Evolutionary conservation across 2,888 invertebrate genomes (phyloP), one percentile per base, ranked within the genome.

Genomic region (Lasius fuliginosus): DNA sequence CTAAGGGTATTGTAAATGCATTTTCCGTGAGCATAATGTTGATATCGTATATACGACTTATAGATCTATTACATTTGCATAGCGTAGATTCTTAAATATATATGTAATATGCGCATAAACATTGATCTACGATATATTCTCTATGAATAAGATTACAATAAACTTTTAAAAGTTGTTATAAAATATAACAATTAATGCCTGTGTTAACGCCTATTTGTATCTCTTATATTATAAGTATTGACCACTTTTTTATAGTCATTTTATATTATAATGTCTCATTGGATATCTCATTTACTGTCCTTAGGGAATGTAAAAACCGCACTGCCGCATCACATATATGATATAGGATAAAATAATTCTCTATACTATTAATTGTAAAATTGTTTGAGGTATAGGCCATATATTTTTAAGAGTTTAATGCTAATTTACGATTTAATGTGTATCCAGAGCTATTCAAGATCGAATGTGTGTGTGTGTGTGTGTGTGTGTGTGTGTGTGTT

Each of bases 301-400:
- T 60, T 60, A 74, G 11, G 23, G 18, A 74, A 74, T 60, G 46
- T 60, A 49, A 74, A 81, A 81, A 73, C 12, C 36, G 46, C 27
- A 73, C 56, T 46, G 11, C 33, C 71, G 15, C 18, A 6, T 74
- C 23, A 60, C 33, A 58, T 53, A n/a, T 49, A 15, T 42, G 23
- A 58, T 79, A 71, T 46, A 79, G 27, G 74, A 74, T 60, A 46
- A 62, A 71, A 60, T 15, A 0, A 33, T 74, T 46, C 18, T 73
- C 12, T 81, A 60, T 9, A 8, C 3, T 36, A 46, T 12, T 15
- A 53, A n/a, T 60, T 73, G 27, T 73, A 74, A 81, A 74, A 27
- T 81, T 58, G 12, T 82, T 30, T 23, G 62, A 67, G 64, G 60
- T 79, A 71, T 84, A 89, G 89, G 85, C 88, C 89, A 46, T 69